Evolutionary conservation across 1,140 invertebrate genomes (phyloP), one percentile per base, ranked within the genome.

Genomic region (Bathynomus jamesi): DNA sequence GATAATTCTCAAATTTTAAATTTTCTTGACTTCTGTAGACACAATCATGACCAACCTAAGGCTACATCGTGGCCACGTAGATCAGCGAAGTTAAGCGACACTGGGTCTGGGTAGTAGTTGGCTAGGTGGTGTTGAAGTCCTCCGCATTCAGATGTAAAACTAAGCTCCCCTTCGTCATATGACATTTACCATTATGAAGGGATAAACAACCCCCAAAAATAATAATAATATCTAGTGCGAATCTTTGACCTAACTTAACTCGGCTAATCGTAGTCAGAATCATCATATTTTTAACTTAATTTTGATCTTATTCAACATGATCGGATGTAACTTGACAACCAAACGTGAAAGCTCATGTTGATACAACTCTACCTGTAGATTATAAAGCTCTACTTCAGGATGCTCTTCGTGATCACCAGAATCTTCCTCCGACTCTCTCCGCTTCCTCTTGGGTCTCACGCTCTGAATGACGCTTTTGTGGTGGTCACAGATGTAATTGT

Each of bases 401-500:
- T 90, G 82, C 83, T 96, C 94, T 17, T 78, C 79, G 53, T 67
- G 64, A 79, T 93, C 91, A 79, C 91, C 92, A 71, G 90, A 92
- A 79, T 96, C 94, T 80, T 95, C 93, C 77, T 96, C 93, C 8
- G 93, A 95, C 80, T 97, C 94, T 81, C 93, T 92, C 72, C 92
- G 86, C 62, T 92, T 88, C 77, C 95, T 91, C 72, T 85, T 85
- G 4, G 89, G 90, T 75, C 95, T 87, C 13, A 94, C 92, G 82
- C 90, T 93, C 82, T 97, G 95, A 78, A 98, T 98, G 76, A 96
- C 90, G 80, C 89, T 89, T 83, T 98, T 98, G 82, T 98, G 95
- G 80, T 91, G 90, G 81, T 98, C 95, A 85, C 96, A 98, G 78
- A 98, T 98, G 81, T 98, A 98, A 80, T 92, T 95, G 80, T 98